Percentiles rank a stretch among this genome's conserved stretches.
These are phyloP conservation scores for Helicoverpa assulta DNA, from an alignment of 2,888 invertebrate species.

Conservation along the genomic window DNA sequence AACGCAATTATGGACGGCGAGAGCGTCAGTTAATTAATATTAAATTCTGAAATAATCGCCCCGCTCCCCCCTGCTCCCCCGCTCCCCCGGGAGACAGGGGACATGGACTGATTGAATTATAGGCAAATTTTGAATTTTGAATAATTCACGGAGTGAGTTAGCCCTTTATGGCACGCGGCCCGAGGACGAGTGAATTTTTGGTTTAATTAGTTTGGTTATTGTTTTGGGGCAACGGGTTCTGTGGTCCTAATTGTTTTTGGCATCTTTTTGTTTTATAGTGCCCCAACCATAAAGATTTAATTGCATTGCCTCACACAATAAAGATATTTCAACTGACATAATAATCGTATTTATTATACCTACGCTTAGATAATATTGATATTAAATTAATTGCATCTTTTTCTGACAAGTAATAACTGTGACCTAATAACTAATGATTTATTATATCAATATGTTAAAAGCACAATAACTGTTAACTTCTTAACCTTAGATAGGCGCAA, in stretches of 20 bases:
- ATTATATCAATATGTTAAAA: slow-evolving; percentile 63
- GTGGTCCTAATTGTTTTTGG: slow-evolving; percentile 57
- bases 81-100: slow-evolving; percentile 77
- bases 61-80: slow-evolving; percentile 57
- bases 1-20: slow-evolving; percentile 86
- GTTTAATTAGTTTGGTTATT: slow-evolving; percentile 67
- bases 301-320: slow-evolving; percentile 37
- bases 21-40: slow-evolving; percentile 90
- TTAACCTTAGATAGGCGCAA: slow-evolving; percentile 62
- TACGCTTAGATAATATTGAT: slow-evolving; percentile 41
- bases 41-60: slow-evolving; percentile 90
- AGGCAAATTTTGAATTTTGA: slow-evolving; percentile 89
- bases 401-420: slow-evolving; percentile 57
- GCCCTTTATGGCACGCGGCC: slow-evolving; percentile 81
- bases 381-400: slow-evolving; percentile 52
- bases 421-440: slow-evolving; percentile 63
- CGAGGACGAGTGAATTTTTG: slow-evolving; percentile 66
- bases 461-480: slow-evolving; percentile 68
- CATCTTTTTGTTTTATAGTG: slow-evolving; percentile 42
- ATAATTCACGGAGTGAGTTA: slow-evolving; percentile 85
- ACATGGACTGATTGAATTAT: slow-evolving; percentile 87
- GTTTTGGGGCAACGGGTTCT: slow-evolving; percentile 57
- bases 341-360: slow-evolving; percentile 43
- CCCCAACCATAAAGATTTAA: slow-evolving; percentile 40
- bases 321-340: slow-evolving; percentile 46